These are phyloP conservation scores for Burhinus oedicnemus DNA, from an alignment of 2,113 vertebrate genomes.

Conservation along the genomic window DNA sequence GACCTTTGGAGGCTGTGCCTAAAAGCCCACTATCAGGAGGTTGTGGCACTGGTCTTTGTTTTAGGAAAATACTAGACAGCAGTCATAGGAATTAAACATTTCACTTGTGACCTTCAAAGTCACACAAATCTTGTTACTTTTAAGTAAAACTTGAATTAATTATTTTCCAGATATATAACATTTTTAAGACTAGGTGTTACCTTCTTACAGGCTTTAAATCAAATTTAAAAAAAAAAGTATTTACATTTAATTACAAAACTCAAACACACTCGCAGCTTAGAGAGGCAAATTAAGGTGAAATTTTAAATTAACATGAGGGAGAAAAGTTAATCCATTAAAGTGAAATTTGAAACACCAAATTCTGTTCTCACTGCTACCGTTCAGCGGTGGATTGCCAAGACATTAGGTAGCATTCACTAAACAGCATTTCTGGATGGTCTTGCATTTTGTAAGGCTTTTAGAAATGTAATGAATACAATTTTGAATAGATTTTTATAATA, in stretches of 20 bases:
- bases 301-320: neutral
- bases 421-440: neutral
- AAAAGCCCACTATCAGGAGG: neutral
- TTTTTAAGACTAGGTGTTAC: neutral
- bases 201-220: neutral
- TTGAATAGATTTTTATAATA: neutral
- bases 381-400: neutral
- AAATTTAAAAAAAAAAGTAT: neutral
- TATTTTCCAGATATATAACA: neutral
- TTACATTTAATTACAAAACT: conserved; percentile 29
- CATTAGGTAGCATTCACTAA: neutral
- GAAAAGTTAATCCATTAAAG: neutral
- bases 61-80: neutral
- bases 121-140: neutral
- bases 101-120: neutral
- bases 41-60: neutral
- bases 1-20: neutral
- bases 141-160: neutral
- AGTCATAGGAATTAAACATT: neutral
- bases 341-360: neutral
- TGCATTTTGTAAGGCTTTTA: neutral
- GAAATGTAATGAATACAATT: neutral
- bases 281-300: conserved; percentile 9
- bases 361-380: neutral
- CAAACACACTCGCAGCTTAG: neutral